Conservation (phyloP, 2,797 vertebrate species). For the Lutjanus campechanus region DNA sequence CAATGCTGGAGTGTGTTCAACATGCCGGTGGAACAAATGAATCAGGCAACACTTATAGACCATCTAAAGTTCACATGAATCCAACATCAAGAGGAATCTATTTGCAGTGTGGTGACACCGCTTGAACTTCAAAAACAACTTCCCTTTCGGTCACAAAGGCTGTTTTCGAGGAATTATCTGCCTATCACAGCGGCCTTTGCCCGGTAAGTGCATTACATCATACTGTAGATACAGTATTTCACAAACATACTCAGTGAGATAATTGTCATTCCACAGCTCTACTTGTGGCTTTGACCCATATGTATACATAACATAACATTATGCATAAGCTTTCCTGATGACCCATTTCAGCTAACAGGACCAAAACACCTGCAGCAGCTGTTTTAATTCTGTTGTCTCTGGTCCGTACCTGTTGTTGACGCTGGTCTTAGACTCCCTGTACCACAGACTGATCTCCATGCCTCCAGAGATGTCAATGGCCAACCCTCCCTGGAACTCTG, state of each 20-base stretch:
- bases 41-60: constrained; percentile 75
- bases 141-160: constrained; percentile 39
- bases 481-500: constrained; percentile 92
- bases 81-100: constrained; percentile 67
- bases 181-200: constrained; percentile 51
- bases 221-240: constrained; percentile 13
- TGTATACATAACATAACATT: constrained; percentile 2
- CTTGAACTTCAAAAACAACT: constrained; percentile 39
- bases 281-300: constrained; percentile 26
- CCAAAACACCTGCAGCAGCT: neutral
- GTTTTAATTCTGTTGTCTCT: constrained; percentile 1
- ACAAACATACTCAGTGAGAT: constrained; percentile 28
- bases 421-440: constrained; percentile 97
- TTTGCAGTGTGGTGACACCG: constrained; percentile 58
- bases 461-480: constrained; percentile 97
- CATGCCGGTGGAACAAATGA: constrained; percentile 74
- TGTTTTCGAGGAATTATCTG: constrained; percentile 57
- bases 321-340: constrained; percentile 5
- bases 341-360: neutral
- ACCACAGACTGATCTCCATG: constrained; percentile 99
- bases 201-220: constrained; percentile 46
- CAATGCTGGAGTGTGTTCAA: constrained; percentile 62
- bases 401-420: constrained; percentile 92
- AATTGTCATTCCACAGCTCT: constrained; percentile 2
- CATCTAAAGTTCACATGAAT: constrained; percentile 65